phyloP scores from a whole-genome alignment of 2,113 vertebrate species.

The human region GRCh38 chr2:151277501-151278000 shows the following conservation, averaged over 20 bases:
- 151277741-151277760: conserved; percentile 11
- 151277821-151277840: not conserved
- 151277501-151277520: not conserved
- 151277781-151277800: not conserved
- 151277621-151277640: too few species aligned
- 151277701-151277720: not conserved
- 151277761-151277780: not conserved
- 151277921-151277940: not conserved
- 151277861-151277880: not conserved
- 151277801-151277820: not conserved
- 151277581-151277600: not conserved
- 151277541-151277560: not conserved
- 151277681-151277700: not conserved
- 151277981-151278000: not conserved
- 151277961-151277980: not conserved
- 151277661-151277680: too few species aligned
- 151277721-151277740: not conserved
- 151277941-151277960: not conserved
- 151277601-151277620: not conserved
- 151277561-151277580: not conserved
- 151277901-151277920: not conserved
- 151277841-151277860: not conserved
- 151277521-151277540: not conserved
- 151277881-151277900: not conserved
- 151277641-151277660: not conserved